Evolutionary conservation across 1,140 invertebrate genomes (phyloP).

Genomic region (Trigoniulus corallinus): DNA sequence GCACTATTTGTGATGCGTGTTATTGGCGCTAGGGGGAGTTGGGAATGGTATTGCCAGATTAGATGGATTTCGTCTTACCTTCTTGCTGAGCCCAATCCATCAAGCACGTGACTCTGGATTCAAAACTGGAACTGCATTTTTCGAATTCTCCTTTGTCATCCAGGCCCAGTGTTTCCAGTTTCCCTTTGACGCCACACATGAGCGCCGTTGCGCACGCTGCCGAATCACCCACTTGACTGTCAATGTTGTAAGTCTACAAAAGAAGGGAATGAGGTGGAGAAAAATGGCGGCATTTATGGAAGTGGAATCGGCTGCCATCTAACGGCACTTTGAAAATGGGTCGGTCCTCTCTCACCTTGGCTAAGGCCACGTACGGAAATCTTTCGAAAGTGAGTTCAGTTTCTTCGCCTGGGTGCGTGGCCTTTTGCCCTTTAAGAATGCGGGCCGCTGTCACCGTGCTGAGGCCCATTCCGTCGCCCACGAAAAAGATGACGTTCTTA

Average conservation of each 20-base stretch:
- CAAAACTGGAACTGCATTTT: constrained; percentile 38
- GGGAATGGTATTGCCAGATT: too few relatives aligned
- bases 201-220: constrained; percentile 59
- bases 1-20: too few relatives aligned
- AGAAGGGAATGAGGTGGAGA: not conserved
- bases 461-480: constrained; percentile 88
- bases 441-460: constrained; percentile 71
- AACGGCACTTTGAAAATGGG: not conserved
- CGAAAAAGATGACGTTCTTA: constrained; percentile 77
- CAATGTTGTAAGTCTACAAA: constrained; percentile 56
- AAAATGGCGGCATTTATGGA: too few relatives aligned
- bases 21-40: too few relatives aligned
- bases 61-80: too few relatives aligned
- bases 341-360: constrained; percentile 47
- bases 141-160: constrained; percentile 44
- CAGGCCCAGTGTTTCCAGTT: constrained; percentile 53
- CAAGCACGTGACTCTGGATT: constrained; percentile 4
- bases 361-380: constrained; percentile 49
- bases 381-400: constrained; percentile 49
- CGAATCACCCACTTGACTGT: constrained; percentile 58
- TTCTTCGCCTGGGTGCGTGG: constrained; percentile 43
- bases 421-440: constrained; percentile 27
- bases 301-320: too few relatives aligned
- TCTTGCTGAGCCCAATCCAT: not conserved
- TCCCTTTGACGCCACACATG: constrained; percentile 55